These are phyloP conservation scores for Malacosoma neustria DNA, from an alignment of 2,888 invertebrate genomes.

Conservation along the genomic window DNA sequence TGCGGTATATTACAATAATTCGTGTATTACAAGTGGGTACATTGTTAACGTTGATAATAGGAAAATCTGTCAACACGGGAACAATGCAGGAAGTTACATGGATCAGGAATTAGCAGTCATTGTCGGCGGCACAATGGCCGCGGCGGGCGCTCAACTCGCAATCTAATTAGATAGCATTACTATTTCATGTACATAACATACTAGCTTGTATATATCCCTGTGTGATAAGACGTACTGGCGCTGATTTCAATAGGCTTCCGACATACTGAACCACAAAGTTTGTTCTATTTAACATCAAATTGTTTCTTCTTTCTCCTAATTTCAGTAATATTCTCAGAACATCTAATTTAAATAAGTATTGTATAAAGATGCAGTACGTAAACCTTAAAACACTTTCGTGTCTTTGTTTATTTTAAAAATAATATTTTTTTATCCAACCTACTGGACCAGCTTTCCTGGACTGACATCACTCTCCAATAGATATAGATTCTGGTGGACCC, in stretches of 20 bases:
- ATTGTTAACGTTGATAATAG: slow-evolving; percentile 62
- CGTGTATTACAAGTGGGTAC: slow-evolving; percentile 30
- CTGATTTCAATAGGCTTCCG: no score
- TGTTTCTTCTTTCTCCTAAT: no score
- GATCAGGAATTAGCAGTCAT: slow-evolving; percentile 71
- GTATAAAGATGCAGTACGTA: no score
- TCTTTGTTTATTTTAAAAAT: no score
- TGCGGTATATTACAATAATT: not conserved
- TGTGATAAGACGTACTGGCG: not conserved
- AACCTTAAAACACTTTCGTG: not conserved
- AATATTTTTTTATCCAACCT: no score
- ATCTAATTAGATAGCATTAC: slow-evolving; percentile 58
- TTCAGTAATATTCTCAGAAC: no score
- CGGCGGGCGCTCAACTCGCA: slow-evolving; percentile 24
- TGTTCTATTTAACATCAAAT: no score
- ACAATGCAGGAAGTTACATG: slow-evolving; percentile 68
- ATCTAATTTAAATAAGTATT: no score
- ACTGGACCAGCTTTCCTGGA: no score
- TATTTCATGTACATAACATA: slow-evolving; percentile 18
- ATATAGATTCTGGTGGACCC: no score
- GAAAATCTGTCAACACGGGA: slow-evolving; percentile 70
- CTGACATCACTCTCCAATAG: no score
- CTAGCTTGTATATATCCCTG: not conserved
- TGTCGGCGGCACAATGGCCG: slow-evolving; percentile 55
- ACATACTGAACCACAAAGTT: no score